Evolutionary conservation across 2,888 invertebrate species (phyloP).

Genomic region (Eledone cirrhosa): DNA sequence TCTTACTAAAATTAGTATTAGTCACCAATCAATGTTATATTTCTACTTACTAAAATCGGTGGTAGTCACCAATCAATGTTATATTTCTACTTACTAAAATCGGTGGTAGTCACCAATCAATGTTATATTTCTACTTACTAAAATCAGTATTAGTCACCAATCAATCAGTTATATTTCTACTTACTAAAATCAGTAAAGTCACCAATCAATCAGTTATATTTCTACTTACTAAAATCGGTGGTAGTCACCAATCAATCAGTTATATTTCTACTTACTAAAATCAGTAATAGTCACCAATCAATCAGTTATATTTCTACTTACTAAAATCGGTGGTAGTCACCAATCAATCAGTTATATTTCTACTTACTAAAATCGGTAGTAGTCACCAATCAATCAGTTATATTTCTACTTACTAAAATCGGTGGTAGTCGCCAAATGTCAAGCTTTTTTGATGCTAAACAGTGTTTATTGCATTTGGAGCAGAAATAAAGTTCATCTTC

Average conservation of each 20-base stretch:
- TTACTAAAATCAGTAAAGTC: constrained; percentile 86
- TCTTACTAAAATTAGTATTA: constrained; percentile 84
- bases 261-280: constrained; percentile 73
- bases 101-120: constrained; percentile 89
- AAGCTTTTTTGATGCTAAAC: constrained; percentile 87
- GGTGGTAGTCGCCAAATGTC: constrained; percentile 92
- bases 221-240: constrained; percentile 80
- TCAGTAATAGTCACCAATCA: constrained; percentile 88
- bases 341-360: constrained; percentile 71
- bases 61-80: constrained; percentile 86
- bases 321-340: constrained; percentile 87
- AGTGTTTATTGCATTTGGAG: constrained; percentile 82
- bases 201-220: constrained; percentile 75
- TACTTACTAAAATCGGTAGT: constrained; percentile 82
- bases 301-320: constrained; percentile 65
- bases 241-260: constrained; percentile 86
- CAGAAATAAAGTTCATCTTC: constrained; percentile 86
- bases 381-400: constrained; percentile 81
- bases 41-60: constrained; percentile 77
- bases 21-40: constrained; percentile 76
- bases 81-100: constrained; percentile 74
- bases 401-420: constrained; percentile 74
- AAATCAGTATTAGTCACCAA: constrained; percentile 87
- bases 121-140: constrained; percentile 71
- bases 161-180: constrained; percentile 35